Evolutionary conservation across 2,797 vertebrate genomes (phyloP).

Genomic region (Syndactyla subalaris): DNA sequence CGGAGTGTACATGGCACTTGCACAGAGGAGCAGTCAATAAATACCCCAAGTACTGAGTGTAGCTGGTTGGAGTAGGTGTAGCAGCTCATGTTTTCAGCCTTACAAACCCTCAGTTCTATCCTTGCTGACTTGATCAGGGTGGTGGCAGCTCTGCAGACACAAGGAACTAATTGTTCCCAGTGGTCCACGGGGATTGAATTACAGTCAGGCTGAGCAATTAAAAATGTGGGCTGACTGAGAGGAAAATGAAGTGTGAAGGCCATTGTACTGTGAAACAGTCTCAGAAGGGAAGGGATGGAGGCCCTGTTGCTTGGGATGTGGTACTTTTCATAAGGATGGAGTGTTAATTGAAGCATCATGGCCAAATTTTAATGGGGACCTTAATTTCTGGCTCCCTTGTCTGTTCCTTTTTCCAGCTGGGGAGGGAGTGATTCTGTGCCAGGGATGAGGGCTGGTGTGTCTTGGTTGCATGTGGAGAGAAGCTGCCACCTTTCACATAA

Average conservation of each 20-base stretch:
- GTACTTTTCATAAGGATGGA: neutral
- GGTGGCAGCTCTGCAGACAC: neutral
- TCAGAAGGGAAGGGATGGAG: constrained; percentile 17
- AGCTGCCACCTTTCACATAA: neutral
- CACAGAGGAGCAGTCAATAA: neutral
- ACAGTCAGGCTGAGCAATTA: neutral
- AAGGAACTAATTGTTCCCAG: neutral
- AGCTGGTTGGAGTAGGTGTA: neutral
- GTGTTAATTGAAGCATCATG: neutral
- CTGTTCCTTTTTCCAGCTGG: neutral
- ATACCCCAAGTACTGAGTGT: neutral
- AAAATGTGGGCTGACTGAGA: neutral
- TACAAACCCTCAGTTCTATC: neutral
- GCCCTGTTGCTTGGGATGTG: neutral
- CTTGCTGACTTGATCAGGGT: neutral
- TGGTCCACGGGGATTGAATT: neutral
- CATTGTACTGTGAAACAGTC: neutral
- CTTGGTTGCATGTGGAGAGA: neutral
- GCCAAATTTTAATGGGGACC: neutral
- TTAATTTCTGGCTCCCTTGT: neutral
- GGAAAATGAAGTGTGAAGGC: constrained; percentile 33
- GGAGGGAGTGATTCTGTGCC: neutral
- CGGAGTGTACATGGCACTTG: fast-evolving
- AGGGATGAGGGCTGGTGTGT: neutral
- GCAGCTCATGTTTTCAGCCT: neutral